Base-by-base conservation (phyloP, 2,888 invertebrate species). In the Meloe dianella region DNA sequence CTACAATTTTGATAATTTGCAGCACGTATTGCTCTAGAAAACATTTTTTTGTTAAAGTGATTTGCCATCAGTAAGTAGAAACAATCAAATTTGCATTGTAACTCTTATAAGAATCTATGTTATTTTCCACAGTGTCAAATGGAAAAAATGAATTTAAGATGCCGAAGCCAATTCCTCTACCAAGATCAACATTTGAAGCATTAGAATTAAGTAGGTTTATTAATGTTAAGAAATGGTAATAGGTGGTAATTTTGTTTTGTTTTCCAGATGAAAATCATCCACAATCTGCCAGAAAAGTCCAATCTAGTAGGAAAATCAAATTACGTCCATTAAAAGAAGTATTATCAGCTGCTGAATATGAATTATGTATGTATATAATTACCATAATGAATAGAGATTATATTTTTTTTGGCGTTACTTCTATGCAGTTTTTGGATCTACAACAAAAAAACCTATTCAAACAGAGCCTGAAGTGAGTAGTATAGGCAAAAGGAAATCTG, bases 261-360 rank as follows among this genome's bases (percentile, higher is more conserved):
- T 4, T 38, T 38, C 5, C 7, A 38, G 38, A 3, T n/a, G n/a
- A 38, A 6, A 14, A 14, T n/a, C 6, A 14, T 14, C 14, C 38
- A n/a, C n/a, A 14, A 14, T n/a, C n/a, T n/a, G 38, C 14, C 4
- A 38, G 14, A 14, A 38, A 38, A 38, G 3, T 14, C 12, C 14
- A 14, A 4, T 7, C 38, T 10, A 9, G 1, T 0, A 51, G 22
- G 12, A 20, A 20, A 51, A 20, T 22, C 51, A 10, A 20, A 10
- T 22, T 51, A 22, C 51, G 51, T 20, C 51, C 51, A 51, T 22
- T 51, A 22, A 51, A 51, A 51, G 51, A 51, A 22, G 51, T 51
- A 8, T 22, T 51, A 51, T 22, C 22, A 0, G 0, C 51, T 51
- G 20, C 51, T 12, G 51, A 51, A 22, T 51, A 51, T 51, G 22